Percentiles rank a stretch among this genome's conserved stretches.
Evolutionary conservation across 2,113 vertebrate species (phyloP).

Genomic region (Protobothrops mucrosquamatus): DNA sequence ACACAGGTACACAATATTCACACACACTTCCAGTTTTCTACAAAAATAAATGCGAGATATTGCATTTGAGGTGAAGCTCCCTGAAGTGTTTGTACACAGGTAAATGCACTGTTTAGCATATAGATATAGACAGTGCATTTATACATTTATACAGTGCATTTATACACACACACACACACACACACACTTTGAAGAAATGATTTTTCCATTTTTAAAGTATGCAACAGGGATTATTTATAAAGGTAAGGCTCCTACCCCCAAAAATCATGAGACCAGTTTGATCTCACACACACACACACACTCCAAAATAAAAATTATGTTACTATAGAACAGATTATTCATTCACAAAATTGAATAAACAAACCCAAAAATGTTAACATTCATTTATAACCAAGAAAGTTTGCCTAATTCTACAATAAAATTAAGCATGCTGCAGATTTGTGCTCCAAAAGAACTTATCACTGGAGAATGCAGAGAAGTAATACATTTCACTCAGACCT

Average conservation of each 20-base stretch:
- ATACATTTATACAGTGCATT: neutral
- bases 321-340: conserved; percentile 41
- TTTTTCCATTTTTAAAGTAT: conserved; percentile 52
- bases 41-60: conserved; percentile 72
- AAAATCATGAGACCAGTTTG: conserved; percentile 58
- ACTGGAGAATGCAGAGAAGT: conserved; percentile 34
- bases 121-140: no score
- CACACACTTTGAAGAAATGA: conserved; percentile 59
- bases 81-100: conserved; percentile 86
- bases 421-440: conserved; percentile 72
- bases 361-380: conserved; percentile 51
- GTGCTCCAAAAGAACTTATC: conserved; percentile 49
- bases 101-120: conserved; percentile 73
- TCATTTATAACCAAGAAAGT: conserved; percentile 38
- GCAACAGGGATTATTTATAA: conserved; percentile 72
- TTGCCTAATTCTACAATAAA: conserved; percentile 57
- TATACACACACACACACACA: no score
- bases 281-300: neutral
- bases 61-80: conserved; percentile 87
- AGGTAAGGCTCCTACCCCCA: conserved; percentile 65
- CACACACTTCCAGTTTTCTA: conserved; percentile 77
- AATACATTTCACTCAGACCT: conserved; percentile 56
- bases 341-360: conserved; percentile 54
- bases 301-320: conserved; percentile 22
- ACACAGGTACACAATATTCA: conserved; percentile 63